phyloP scores from a whole-genome alignment of 2,797 vertebrate species.

The Channa striata region DNA sequence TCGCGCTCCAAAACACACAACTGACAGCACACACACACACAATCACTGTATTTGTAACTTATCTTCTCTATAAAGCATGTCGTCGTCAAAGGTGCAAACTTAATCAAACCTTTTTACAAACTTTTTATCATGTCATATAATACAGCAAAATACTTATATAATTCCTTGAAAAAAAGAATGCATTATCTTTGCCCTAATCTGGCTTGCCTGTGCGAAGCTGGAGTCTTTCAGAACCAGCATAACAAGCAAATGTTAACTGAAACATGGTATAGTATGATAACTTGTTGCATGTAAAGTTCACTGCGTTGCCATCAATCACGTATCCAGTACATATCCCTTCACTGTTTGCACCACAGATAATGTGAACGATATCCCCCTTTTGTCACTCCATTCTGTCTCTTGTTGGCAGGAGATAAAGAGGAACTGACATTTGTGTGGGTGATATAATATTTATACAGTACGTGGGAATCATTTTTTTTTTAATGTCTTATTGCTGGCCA shows the following conservation, averaged over 20 bases:
- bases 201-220: no score
- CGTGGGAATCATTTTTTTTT: conserved; percentile 58
- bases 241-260: no score
- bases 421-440: conserved; percentile 57
- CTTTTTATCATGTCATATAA: no score
- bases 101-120: no score
- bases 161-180: no score
- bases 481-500: conserved; percentile 60
- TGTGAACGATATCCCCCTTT: conserved; percentile 8
- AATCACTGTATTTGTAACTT: background rate
- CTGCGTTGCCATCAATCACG: background rate
- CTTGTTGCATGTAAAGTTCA: background rate
- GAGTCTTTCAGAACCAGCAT: no score
- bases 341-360: conserved; percentile 30
- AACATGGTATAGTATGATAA: no score
- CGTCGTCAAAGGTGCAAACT: no score
- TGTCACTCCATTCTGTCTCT: conserved; percentile 32
- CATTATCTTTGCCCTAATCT: no score
- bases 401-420: conserved; percentile 64
- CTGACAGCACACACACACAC: background rate
- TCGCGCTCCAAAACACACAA: background rate
- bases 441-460: conserved; percentile 64
- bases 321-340: conserved; percentile 4
- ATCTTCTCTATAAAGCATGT: background rate
- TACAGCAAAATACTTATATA: no score